Evolutionary conservation across 1,140 invertebrate genomes (phyloP), one percentile per base, ranked within the genome.

Genomic region (Hylaeus volcanicus): DNA sequence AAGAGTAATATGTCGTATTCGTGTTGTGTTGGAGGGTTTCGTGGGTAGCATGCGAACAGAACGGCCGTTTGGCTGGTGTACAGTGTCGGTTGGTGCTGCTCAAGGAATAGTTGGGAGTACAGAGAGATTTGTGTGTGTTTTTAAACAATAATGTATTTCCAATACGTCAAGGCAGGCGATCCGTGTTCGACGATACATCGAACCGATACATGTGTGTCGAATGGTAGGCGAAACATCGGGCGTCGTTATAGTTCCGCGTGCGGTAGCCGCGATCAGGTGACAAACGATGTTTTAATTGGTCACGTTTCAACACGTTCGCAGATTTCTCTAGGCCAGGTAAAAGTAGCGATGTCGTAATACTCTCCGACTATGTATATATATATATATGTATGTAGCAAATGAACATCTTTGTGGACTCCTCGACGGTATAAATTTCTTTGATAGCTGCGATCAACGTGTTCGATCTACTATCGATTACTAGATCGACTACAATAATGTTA

Each of bases 91-190:
- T 5, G 61, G 43, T 53, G 45, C 5, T 68, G 55, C 63, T 6
- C 2, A 74, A 86, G 80, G 80, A 79, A 55, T 45, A 79, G 39
- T 58, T 68, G 68, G 71, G 85, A 83, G 85, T 86, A 86, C 60
- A 86, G 74, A 86, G 64, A 82, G 71, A 79, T 85, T 69, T 63
- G 75, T 86, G 80, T 86, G 83, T 85, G 72, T 86, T 86, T 81
- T 78, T 70, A 86, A 86, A 86, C 53, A 86, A 56, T 76, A 82
- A 82, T 86, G 85, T 86, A 86, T 86, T 85, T 85, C 82, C 63
- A 53, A 86, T 74, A 86, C 66, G 80, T 75, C 55, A 79, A 82
- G 79, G 70, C 73, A 78, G 74, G 66, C 63, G 65, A 72, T 55
- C 45, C 53, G 65, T 79, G 79, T 61, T 86, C 60, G 74, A 85